phyloP scores from a whole-genome alignment of 2,797 vertebrate genomes.

The Smutsia temminckii region DNA sequence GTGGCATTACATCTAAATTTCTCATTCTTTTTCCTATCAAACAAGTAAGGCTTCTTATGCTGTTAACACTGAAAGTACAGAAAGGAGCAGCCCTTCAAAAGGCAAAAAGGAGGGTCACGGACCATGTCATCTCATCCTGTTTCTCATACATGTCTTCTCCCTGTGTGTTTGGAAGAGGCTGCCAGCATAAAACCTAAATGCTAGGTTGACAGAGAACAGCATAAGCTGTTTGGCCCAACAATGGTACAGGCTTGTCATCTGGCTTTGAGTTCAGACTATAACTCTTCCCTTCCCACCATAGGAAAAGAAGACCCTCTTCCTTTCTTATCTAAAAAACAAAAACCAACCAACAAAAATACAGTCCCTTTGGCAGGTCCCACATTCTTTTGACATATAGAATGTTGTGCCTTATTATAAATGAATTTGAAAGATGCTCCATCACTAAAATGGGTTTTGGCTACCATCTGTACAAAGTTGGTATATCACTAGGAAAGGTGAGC shows the following conservation, averaged over 20 bases:
- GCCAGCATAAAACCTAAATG: background rate
- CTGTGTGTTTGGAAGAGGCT: conserved; percentile 27
- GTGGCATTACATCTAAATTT: background rate
- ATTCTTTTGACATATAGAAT: conserved; percentile 60
- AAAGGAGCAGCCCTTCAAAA: background rate
- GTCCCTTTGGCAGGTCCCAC: conserved; percentile 32
- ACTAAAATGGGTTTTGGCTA: conserved; percentile 53
- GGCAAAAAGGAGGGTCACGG: background rate
- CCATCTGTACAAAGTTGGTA: conserved; percentile 47
- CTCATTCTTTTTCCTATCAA: background rate
- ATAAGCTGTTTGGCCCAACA: too few species aligned
- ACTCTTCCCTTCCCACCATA: background rate
- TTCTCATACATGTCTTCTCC: background rate
- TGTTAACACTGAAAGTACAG: conserved; percentile 51
- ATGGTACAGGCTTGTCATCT: background rate
- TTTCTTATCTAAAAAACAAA: conserved; percentile 55
- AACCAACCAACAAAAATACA: background rate
- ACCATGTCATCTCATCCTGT: background rate
- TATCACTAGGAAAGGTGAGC: conserved; percentile 52
- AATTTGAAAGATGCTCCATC: conserved; percentile 43
- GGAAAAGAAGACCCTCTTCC: conserved; percentile 47
- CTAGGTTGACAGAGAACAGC: background rate
- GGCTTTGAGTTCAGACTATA: conserved; percentile 51
- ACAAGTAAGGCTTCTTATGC: conserved; percentile 53
- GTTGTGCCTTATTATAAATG: conserved; percentile 72